These are phyloP conservation scores for Cherax destructor DNA, from an alignment of 1,140 invertebrate genomes.

Conservation along the genomic window DNA sequence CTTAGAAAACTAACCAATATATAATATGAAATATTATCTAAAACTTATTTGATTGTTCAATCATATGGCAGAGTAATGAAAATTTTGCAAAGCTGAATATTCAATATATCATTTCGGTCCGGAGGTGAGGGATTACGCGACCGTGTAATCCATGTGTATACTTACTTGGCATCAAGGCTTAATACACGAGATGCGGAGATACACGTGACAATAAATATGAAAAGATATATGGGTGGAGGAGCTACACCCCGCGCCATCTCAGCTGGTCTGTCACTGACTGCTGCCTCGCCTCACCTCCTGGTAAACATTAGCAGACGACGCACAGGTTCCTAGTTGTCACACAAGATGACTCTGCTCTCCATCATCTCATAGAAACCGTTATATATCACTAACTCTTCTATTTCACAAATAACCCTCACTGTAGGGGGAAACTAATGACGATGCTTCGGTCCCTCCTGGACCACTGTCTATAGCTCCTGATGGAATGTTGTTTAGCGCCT, in stretches of 20 bases:
- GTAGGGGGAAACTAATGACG: no score
- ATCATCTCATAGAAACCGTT: neutral
- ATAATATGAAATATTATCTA: no score
- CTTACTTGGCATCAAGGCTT: neutral
- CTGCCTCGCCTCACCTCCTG: neutral
- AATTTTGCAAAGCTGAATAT: no score
- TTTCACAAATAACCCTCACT: neutral
- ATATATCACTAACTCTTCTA: neutral
- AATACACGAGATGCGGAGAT: neutral
- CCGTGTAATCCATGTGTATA: neutral
- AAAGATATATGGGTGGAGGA: neutral
- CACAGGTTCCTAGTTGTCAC: neutral
- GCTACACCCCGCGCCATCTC: neutral
- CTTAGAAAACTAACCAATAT: no score
- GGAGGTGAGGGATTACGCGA: no score
- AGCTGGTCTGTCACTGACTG: neutral
- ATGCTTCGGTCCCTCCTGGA: no score
- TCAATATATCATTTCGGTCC: no score
- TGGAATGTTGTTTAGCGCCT: no score
- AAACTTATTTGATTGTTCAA: no score
- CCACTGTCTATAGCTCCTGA: no score
- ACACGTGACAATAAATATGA: neutral
- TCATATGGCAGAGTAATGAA: no score
- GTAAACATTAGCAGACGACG: slow-evolving; percentile 13
- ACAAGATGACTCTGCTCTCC: neutral